Percentiles rank a stretch among this genome's conserved stretches.
These are phyloP conservation scores for Meiosimyza decipiens DNA, from an alignment of 2,888 invertebrate species.

Conservation along the genomic window DNA sequence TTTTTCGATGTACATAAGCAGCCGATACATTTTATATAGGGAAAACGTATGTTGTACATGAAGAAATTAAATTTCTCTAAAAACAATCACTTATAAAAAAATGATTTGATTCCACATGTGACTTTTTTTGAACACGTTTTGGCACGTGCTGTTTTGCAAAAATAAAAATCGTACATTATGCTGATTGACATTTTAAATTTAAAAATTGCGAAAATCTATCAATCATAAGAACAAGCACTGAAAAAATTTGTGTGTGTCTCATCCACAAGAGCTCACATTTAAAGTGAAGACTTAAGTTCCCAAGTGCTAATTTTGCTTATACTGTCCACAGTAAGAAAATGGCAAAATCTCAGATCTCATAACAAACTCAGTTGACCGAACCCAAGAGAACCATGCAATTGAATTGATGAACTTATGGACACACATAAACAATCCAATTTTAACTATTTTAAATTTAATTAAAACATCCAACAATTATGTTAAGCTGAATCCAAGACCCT, in stretches of 20 bases:
- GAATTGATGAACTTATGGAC: constrained; percentile 39
- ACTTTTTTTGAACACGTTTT: background rate
- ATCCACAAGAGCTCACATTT: too few relatives aligned
- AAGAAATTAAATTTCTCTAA: too few relatives aligned
- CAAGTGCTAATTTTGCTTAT: too few relatives aligned
- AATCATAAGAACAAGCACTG: constrained; percentile 6
- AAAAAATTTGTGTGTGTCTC: too few relatives aligned
- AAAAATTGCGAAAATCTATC: constrained; percentile 6
- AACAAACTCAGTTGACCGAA: too few relatives aligned
- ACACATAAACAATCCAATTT: background rate
- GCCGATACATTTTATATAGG: too few relatives aligned
- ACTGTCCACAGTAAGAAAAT: too few relatives aligned
- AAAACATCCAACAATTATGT: background rate
- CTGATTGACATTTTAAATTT: constrained; percentile 12
- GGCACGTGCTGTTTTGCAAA: constrained; percentile 5
- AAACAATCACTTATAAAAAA: background rate
- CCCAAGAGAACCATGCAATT: constrained; percentile 11
- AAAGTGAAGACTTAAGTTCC: too few relatives aligned
- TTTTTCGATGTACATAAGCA: too few relatives aligned
- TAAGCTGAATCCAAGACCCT: constrained; percentile 19
- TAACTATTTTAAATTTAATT: constrained; percentile 4
- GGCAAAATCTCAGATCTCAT: too few relatives aligned
- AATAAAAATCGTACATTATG: constrained; percentile 11
- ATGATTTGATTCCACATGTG: constrained; percentile 15
- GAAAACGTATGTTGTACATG: too few relatives aligned